Evolutionary conservation across 2,888 invertebrate species (phyloP).

Genomic region (Epirrita christyi): DNA sequence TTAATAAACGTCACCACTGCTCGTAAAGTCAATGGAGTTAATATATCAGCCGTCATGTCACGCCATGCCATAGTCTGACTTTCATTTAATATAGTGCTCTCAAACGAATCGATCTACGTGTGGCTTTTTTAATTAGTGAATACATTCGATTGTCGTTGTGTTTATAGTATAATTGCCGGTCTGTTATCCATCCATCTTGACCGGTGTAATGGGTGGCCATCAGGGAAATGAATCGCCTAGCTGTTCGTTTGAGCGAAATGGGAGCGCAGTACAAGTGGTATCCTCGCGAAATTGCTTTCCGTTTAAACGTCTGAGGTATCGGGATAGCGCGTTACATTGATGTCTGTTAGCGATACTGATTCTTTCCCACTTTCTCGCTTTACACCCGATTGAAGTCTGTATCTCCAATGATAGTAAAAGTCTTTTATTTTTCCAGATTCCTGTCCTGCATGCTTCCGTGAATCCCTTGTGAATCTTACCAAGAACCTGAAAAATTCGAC

Average conservation of each 20-base stretch:
- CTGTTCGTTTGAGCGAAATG: slow-evolving; percentile 64
- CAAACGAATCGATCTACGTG: slow-evolving; percentile 72
- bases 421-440: slow-evolving; percentile 33
- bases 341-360: slow-evolving; percentile 51
- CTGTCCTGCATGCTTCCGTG: slow-evolving; percentile 20
- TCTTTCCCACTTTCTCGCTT: slow-evolving; percentile 32
- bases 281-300: slow-evolving; percentile 71
- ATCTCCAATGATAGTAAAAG: background rate
- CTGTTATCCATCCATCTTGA: slow-evolving; percentile 82
- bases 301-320: slow-evolving; percentile 68
- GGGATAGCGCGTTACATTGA: slow-evolving; percentile 57
- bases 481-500: background rate
- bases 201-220: slow-evolving; percentile 79
- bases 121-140: slow-evolving; percentile 82
- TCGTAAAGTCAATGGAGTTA: slow-evolving; percentile 78
- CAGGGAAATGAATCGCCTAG: slow-evolving; percentile 78
- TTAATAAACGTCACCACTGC: slow-evolving; percentile 75
- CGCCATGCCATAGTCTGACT: slow-evolving; percentile 61
- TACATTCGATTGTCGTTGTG: slow-evolving; percentile 81
- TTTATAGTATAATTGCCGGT: slow-evolving; percentile 81
- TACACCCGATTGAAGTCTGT: background rate
- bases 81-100: slow-evolving; percentile 83
- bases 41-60: slow-evolving; percentile 76
- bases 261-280: slow-evolving; percentile 66
- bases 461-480: background rate